Evolutionary conservation across 2,797 vertebrate genomes (phyloP).

Genomic region (Acanthurus tractus): DNA sequence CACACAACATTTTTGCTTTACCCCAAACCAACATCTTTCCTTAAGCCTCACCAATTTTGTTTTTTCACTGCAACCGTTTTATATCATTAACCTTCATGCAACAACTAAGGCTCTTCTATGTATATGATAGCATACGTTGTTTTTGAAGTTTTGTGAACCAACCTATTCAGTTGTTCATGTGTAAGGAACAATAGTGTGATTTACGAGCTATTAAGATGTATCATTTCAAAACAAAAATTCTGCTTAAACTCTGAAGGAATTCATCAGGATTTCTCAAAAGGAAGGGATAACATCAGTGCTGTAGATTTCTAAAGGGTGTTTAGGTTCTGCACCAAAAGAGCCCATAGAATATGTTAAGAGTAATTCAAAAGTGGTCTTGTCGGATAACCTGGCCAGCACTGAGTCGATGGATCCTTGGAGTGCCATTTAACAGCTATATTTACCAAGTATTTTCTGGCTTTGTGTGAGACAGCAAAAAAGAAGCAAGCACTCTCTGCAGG

Average conservation of each 20-base stretch:
- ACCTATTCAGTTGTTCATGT: too few species aligned
- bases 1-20: too few species aligned
- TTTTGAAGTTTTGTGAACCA: too few species aligned
- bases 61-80: too few species aligned
- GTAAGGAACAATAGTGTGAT: not conserved
- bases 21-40: too few species aligned
- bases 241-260: not conserved
- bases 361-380: not conserved
- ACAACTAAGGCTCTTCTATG: too few species aligned
- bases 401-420: not conserved
- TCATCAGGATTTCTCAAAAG: not conserved
- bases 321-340: not conserved
- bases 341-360: not conserved
- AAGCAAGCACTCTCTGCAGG: too few species aligned
- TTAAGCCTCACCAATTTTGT: too few species aligned
- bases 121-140: too few species aligned
- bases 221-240: not conserved
- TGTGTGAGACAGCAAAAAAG: too few species aligned
- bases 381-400: not conserved
- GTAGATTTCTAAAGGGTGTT: too few species aligned
- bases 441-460: not conserved
- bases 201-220: not conserved
- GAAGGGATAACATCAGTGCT: not conserved
- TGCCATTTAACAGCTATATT: not conserved
- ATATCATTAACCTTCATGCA: too few species aligned